Percentiles rank a stretch among this genome's conserved stretches.
Conservation (phyloP, 2,888 invertebrate species). For the Acholoe squamosa region DNA sequence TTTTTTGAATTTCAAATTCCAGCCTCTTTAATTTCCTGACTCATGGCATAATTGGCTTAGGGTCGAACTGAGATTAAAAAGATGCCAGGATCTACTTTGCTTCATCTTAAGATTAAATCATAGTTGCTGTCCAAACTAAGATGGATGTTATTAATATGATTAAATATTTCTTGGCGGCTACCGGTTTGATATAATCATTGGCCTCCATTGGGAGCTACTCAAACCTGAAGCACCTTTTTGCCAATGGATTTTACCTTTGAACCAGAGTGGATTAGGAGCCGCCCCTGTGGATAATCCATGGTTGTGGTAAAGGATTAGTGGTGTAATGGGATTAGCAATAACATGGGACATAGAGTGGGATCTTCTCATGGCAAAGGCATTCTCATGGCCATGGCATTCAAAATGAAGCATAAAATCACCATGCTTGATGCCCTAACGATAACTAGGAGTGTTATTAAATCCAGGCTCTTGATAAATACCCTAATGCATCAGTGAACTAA, state of each 20-base stretch:
- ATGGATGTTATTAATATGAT: no score
- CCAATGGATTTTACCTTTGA: conserved; percentile 11
- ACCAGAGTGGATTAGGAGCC: neutral
- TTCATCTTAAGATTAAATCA: no score
- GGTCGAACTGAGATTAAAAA: no score
- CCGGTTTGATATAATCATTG: no score
- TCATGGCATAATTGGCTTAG: no score
- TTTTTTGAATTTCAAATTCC: no score
- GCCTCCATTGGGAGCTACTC: neutral
- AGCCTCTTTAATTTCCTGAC: no score
- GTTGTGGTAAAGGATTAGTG: neutral
- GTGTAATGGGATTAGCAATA: neutral
- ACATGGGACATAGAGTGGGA: conserved; percentile 17
- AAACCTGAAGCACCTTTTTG: neutral
- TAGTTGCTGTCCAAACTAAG: no score
- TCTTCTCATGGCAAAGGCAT: neutral
- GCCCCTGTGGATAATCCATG: neutral
- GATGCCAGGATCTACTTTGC: no score
- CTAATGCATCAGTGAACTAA: neutral
- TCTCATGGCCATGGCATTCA: no score
- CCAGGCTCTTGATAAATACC: neutral
- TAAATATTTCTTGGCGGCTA: no score
- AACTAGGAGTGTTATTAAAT: neutral
- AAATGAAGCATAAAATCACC: neutral
- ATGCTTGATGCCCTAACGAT: neutral